Base-by-base conservation (phyloP, 2,888 invertebrate genomes). In the Amblyteles armatorius region DNA sequence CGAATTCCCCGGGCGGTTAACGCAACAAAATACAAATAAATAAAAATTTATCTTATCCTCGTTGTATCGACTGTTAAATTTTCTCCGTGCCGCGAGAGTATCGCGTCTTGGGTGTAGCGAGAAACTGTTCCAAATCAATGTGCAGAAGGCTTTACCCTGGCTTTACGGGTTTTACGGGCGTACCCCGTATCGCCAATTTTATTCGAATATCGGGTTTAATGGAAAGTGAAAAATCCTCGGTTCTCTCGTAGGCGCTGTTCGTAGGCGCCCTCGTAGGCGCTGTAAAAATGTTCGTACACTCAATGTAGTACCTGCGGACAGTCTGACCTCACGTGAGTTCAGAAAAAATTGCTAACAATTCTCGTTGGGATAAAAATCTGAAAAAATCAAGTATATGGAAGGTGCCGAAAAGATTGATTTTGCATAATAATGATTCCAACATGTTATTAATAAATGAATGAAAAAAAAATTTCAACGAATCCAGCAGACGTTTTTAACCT, bases 201-300 rank as follows among this genome's bases (percentile, higher is more conserved):
- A 63, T 33, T 29, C 11, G 5, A 63, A 2, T 40, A 29, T 63
- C 7, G 33, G 33, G 63, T 33, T 33, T n/a, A 63, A n/a, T 63
- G 29, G 33, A 63, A 63, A 63, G 63, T 63, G 63, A 63, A 63
- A 29, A 29, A 16, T 63, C 29, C 29, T n/a, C 16, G 63, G 29
- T 63, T 29, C 29, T 63, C 16, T 29, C n/a, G 57, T 63, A 26
- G 6, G 29, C 63, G 29, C 9, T 33, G n/a, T 1, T 22, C 22
- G 0, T 22, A 22, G 22, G 16, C 0, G 16, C 44, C n/a, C 22
- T 22, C 22, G 0, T 22, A 22, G 22, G 16, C 0, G 16, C 44
- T 48, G 44, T 40, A 48, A 48, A 48, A 48, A 13, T 16, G 44
- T 48, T 48, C 16, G 13, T 16, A 48, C 13, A 48, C 3, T 40